These are phyloP conservation scores for Chlamydotis undulata DNA, from an alignment of 2,113 vertebrate genomes.

Conservation along the genomic window DNA sequence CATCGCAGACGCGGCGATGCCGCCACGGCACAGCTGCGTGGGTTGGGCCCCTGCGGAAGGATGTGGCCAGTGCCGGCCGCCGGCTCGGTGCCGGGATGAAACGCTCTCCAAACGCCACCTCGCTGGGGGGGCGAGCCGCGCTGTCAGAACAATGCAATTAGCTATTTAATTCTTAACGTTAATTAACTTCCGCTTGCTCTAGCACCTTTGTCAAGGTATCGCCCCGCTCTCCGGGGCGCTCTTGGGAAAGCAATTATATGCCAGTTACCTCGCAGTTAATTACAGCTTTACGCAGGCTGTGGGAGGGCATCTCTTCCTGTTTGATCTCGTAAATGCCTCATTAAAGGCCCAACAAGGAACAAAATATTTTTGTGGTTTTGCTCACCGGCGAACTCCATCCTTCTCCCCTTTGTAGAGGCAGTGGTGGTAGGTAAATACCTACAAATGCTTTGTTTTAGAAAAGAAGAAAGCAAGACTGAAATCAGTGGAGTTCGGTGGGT, in stretches of 20 bases:
- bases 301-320: constrained; percentile 23
- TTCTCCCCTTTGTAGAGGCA: not conserved
- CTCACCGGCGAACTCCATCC: not conserved
- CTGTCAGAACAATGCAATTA: constrained; percentile 41
- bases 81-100: fast-evolving
- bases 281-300: constrained; percentile 42
- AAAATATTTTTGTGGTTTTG: not conserved
- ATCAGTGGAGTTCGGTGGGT: not conserved
- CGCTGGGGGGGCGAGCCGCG: not conserved
- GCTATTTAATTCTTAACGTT: constrained; percentile 36
- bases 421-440: too few species aligned
- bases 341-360: constrained; percentile 41
- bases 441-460: not conserved
- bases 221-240: constrained; percentile 47
- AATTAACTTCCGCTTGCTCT: constrained; percentile 48
- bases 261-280: constrained; percentile 62
- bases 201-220: constrained; percentile 38
- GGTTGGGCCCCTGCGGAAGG: not conserved
- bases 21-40: fast-evolving
- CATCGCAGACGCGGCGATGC: fast-evolving
- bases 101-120: not conserved
- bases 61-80: not conserved
- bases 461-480: not conserved
- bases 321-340: constrained; percentile 47
- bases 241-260: constrained; percentile 55